These are phyloP conservation scores for Autographa pulchrina DNA, from an alignment of 2,888 invertebrate genomes.

Conservation along the genomic window DNA sequence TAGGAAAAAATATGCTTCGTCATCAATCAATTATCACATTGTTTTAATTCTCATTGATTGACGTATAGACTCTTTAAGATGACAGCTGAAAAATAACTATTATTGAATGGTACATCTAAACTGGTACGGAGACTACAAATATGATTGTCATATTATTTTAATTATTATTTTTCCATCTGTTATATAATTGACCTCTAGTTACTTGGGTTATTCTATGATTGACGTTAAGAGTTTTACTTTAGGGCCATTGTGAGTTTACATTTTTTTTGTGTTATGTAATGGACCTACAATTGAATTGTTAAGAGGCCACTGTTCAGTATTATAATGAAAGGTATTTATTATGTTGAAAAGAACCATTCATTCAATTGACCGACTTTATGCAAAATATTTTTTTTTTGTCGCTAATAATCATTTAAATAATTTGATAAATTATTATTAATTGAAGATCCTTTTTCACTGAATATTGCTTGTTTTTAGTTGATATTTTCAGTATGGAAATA, in stretches of 20 bases:
- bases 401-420: too few relatives aligned
- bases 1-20: not conserved
- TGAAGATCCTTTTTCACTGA: too few relatives aligned
- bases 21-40: not conserved
- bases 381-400: too few relatives aligned
- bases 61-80: slow-evolving; percentile 1
- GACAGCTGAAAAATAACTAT: not conserved
- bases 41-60: slow-evolving; percentile 13
- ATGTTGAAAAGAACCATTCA: too few relatives aligned
- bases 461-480: too few relatives aligned
- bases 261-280: not conserved
- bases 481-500: too few relatives aligned
- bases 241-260: not conserved
- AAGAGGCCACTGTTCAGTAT: not conserved
- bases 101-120: not conserved
- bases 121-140: not conserved
- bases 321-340: too few relatives aligned
- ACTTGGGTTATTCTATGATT: not conserved
- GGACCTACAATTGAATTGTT: not conserved
- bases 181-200: not conserved
- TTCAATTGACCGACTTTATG: too few relatives aligned
- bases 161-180: not conserved
- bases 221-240: not conserved
- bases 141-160: slow-evolving; percentile 8
- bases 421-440: too few relatives aligned